A percentile compares a stretch with the other conserved stretches of the same genome.
Evolutionary conservation across 2,888 invertebrate species (phyloP).

Genomic region (Xiphydria camelus): DNA sequence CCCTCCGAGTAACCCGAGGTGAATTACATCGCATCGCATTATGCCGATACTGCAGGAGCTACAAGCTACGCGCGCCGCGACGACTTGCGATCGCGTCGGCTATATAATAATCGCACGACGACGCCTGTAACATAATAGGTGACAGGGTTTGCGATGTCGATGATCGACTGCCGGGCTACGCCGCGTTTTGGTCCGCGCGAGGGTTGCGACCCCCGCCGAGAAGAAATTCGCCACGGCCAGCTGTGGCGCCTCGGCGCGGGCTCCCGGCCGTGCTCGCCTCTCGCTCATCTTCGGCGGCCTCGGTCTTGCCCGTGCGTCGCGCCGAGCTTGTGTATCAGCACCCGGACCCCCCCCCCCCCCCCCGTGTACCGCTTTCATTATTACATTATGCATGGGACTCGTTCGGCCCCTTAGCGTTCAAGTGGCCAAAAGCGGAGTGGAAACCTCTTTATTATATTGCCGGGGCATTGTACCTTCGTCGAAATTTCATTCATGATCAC

Average conservation of each 20-base stretch:
- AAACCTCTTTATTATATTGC: constrained; percentile 13
- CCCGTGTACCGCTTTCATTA: constrained; percentile 26
- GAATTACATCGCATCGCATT: constrained; percentile 12
- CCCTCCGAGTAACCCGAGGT: not conserved
- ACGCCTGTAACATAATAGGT: constrained; percentile 33
- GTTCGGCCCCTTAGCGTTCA: constrained; percentile 28
- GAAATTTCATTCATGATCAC: too few species aligned
- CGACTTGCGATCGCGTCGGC: constrained; percentile 21
- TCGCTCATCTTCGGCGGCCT: constrained; percentile 15
- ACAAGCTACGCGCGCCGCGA: not conserved
- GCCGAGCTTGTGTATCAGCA: too few species aligned
- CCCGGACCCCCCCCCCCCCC: constrained; percentile 4
- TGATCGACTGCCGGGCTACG: constrained; percentile 28
- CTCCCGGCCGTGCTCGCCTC: constrained; percentile 25
- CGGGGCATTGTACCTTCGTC: too few species aligned
- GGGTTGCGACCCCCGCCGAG: constrained; percentile 33
- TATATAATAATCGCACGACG: constrained; percentile 25
- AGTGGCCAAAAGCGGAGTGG: constrained; percentile 27
- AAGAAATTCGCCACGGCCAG: constrained; percentile 55
- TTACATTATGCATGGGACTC: constrained; percentile 38
- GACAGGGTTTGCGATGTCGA: constrained; percentile 26
- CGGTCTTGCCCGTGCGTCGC: not conserved
- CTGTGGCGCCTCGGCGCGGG: constrained; percentile 38
- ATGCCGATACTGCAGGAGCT: constrained; percentile 1
- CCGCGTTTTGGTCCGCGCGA: constrained; percentile 14